Conservation (phyloP, 2,113 vertebrate species). For the Jacana jacana region DNA sequence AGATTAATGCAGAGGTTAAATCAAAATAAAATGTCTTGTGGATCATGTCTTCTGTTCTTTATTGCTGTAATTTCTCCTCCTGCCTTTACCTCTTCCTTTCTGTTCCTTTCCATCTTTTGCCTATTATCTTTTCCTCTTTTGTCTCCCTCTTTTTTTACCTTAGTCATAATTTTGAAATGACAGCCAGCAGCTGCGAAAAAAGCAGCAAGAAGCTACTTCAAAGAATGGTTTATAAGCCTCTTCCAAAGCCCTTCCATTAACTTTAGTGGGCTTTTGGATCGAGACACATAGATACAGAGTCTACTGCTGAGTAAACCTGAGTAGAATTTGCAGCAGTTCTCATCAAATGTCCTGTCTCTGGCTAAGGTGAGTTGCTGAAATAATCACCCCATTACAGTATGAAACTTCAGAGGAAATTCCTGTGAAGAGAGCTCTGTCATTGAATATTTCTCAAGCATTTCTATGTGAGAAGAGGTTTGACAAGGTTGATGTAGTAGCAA, state of each 20-base stretch:
- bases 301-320: not conserved
- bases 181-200: slow-evolving; percentile 18
- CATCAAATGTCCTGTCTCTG: not conserved
- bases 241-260: slow-evolving; percentile 22
- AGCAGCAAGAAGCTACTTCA: not conserved
- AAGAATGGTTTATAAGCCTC: not conserved
- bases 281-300: not conserved
- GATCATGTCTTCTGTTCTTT: not conserved
- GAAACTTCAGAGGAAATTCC: not conserved
- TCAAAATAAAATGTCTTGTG: not conserved
- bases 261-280: not conserved
- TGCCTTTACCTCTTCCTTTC: not conserved
- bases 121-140: not conserved
- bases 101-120: not conserved
- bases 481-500: not conserved
- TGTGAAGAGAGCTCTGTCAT: not conserved
- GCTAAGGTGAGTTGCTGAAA: slow-evolving; percentile 36
- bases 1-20: not conserved
- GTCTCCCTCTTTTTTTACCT: not conserved
- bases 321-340: slow-evolving; percentile 6
- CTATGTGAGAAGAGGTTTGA: not conserved
- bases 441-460: not conserved
- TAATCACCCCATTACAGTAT: not conserved
- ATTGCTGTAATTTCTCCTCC: not conserved
- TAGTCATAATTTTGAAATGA: slow-evolving; percentile 49